Base-by-base conservation (phyloP, 2,888 invertebrate genomes). In the Alviniconcha strummeri region DNA sequence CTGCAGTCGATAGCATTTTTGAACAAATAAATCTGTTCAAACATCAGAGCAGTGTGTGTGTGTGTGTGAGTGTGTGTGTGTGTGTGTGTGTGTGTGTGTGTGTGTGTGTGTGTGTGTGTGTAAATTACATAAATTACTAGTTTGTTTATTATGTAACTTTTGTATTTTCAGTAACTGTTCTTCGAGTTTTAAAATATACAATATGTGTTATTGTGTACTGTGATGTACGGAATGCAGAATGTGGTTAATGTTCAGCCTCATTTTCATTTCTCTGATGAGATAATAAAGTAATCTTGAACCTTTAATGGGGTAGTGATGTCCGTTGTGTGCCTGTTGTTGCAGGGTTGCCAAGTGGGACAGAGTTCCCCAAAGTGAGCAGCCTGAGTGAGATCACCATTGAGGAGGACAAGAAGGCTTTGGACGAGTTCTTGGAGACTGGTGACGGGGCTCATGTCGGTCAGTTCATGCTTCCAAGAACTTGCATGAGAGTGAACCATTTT, bases 381-480 rank as follows among this genome's bases (percentile, higher is more conserved):
- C 83, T 92, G 36, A 88, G 89, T 76, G 91, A 91, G 54, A 87
- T 91, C 60, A 85, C 86, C 11, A 87, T 90, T 71, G 92, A 91
- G 5, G 89, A 90, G 72, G 90, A 90, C 83, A 85, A 81, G 55
- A 81, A 86, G 80, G 90, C 85, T 60, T 82, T 91, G 72, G 89
- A 90, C 83, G 89, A 88, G 57, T 91, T 91, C 82, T 87, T 88
- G 15, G 88, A 83, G 64, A 85, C 86, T 71, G 81, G 17, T 17
- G 80, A 81, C 9, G 69, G 60, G 80, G 74, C 55, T 19, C 75
- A 76, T 3, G 36, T 36, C 36, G 36, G 36, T 36, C 36, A 36
- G 36, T 36, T 36, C 36, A 36, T 3, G 36, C 36, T 36, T 36
- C 36, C 36, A 36, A 36, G 1, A 36, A 36, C 36, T 36, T 36